Evolutionary conservation across 37 sponge, comb jelly and placozoan genomes (phyloP).

Genomic region (Sycon ciliatum): DNA sequence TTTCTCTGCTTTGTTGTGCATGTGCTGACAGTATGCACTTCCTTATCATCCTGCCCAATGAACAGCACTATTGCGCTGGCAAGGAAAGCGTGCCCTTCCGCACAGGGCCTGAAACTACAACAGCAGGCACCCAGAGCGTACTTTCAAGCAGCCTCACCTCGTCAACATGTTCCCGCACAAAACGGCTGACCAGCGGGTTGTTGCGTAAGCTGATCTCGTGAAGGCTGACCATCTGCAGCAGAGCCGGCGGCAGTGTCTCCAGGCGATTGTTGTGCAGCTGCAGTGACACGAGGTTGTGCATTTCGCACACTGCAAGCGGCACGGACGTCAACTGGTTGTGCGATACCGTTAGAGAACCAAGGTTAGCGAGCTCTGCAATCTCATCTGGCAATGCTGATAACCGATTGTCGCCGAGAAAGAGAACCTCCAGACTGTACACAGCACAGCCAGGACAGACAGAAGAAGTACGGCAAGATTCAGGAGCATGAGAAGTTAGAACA

Average conservation of each 20-base stretch:
- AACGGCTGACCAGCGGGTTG: conserved; percentile 71
- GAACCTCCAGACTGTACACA: neutral
- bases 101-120: no score
- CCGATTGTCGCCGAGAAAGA: conserved; percentile 81
- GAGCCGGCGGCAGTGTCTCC: conserved; percentile 55
- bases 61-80: no score
- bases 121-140: no score
- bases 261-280: conserved; percentile 70
- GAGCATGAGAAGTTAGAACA: no score
- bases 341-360: conserved; percentile 62
- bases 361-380: conserved; percentile 36
- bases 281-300: conserved; percentile 55
- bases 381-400: conserved; percentile 46
- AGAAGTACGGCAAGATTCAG: neutral
- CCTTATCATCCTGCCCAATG: no score
- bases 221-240: conserved; percentile 56
- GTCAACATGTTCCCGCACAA: conserved; percentile 54
- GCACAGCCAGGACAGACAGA: neutral
- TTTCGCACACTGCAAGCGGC: conserved; percentile 46
- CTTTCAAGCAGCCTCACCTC: no score
- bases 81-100: no score
- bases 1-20: no score
- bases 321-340: conserved; percentile 67
- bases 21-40: no score
- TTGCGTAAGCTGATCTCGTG: conserved; percentile 63